A percentile compares a stretch with the other conserved stretches of the same genome.
phyloP scores from a whole-genome alignment of 2,797 vertebrate species.

The Chelidonichthys spinosus region DNA sequence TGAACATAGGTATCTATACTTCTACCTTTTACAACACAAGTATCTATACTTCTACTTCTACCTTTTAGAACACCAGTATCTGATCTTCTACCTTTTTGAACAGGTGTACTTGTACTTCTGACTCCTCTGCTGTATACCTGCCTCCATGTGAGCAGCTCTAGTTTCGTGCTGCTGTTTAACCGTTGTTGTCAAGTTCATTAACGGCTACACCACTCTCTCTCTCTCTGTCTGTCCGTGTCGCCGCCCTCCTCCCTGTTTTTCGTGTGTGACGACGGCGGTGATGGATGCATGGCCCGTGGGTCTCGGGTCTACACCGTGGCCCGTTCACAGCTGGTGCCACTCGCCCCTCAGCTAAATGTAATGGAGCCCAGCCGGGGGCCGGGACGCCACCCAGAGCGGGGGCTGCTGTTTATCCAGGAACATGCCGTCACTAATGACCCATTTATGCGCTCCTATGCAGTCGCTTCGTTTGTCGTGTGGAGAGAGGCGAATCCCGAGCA shows the following conservation, averaged over 20 bases:
- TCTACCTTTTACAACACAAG: too few species aligned
- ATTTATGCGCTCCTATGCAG: slow-evolving; percentile 37
- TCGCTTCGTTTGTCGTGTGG: slow-evolving; percentile 30
- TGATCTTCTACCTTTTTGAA: too few species aligned
- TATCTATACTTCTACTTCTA: too few species aligned
- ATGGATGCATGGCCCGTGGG: slow-evolving; percentile 36
- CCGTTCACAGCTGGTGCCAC: slow-evolving; percentile 62
- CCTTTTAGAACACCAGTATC: too few species aligned
- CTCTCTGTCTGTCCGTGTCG: too few species aligned
- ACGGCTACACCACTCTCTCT: too few species aligned
- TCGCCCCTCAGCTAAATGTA: slow-evolving; percentile 42
- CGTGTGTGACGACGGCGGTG: slow-evolving; percentile 25
- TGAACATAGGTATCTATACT: too few species aligned
- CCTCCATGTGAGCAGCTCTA: too few species aligned
- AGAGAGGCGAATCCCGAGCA: slow-evolving; percentile 27
- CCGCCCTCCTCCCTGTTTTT: not conserved
- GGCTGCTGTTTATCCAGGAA: slow-evolving; percentile 49
- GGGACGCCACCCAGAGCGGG: slow-evolving; percentile 29
- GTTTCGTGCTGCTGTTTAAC: not conserved
- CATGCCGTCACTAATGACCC: slow-evolving; percentile 65
- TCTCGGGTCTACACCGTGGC: slow-evolving; percentile 33
- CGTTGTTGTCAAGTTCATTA: not conserved
- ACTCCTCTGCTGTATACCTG: too few species aligned
- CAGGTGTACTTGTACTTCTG: too few species aligned
- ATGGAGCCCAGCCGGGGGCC: slow-evolving; percentile 32